Evolutionary conservation across 2,888 invertebrate species (phyloP).

Genomic region (Euphydryas editha): DNA sequence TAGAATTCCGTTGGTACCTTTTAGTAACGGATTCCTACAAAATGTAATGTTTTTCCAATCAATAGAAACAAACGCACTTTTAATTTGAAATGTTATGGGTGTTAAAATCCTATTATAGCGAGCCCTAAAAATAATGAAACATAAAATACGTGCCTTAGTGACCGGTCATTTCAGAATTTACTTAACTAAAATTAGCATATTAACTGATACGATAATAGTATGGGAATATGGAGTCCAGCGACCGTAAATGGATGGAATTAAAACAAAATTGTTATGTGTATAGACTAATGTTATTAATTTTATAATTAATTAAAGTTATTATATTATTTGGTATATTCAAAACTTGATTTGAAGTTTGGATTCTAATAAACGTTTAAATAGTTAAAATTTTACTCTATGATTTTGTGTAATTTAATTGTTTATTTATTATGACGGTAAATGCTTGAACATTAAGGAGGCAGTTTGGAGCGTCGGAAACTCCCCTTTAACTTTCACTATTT

Average conservation of each 20-base stretch:
- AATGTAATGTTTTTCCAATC: too few relatives aligned
- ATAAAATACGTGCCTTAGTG: constrained; percentile 16
- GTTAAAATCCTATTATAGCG: neutral
- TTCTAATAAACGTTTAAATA: neutral
- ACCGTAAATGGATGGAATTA: constrained; percentile 4
- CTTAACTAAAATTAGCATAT: constrained; percentile 30
- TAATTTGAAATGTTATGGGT: too few relatives aligned
- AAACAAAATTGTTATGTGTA: constrained; percentile 5
- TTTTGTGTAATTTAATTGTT: too few relatives aligned
- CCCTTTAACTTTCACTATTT: too few relatives aligned
- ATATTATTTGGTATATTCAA: neutral
- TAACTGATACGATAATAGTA: constrained; percentile 21
- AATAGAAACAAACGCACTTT: too few relatives aligned
- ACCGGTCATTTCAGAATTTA: constrained; percentile 22
- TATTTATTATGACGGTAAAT: too few relatives aligned
- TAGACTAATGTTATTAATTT: constrained; percentile 9
- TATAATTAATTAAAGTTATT: neutral
- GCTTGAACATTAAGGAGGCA: too few relatives aligned
- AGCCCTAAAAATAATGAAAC: constrained; percentile 6
- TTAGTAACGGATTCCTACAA: too few relatives aligned
- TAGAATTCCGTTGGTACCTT: too few relatives aligned
- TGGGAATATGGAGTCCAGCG: constrained; percentile 10
- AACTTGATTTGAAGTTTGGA: neutral
- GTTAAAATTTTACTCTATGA: neutral
- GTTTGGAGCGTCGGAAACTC: too few relatives aligned